Conservation (phyloP, 2,888 invertebrate genomes). For the Catocala fraxini region DNA sequence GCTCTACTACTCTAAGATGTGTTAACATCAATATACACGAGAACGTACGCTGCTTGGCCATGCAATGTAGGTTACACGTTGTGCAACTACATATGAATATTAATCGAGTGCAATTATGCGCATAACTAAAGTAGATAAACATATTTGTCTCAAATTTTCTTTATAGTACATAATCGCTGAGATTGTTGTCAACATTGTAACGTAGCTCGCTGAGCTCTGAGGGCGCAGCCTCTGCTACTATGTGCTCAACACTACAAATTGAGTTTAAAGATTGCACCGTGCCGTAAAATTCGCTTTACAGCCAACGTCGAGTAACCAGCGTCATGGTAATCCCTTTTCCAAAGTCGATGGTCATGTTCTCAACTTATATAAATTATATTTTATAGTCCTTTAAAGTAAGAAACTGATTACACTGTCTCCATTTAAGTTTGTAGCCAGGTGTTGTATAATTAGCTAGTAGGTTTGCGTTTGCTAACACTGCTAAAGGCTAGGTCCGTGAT, state of each 20-base stretch:
- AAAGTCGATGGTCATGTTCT: constrained; percentile 5
- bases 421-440: neutral
- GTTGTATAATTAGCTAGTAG: too few species aligned
- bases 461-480: too few species aligned
- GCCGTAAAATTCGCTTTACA: constrained; percentile 7
- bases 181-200: constrained; percentile 6
- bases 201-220: neutral
- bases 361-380: neutral
- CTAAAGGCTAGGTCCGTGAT: too few species aligned
- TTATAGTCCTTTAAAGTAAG: neutral
- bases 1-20: too few species aligned
- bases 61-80: too few species aligned
- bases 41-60: too few species aligned
- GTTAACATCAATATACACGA: too few species aligned
- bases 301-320: constrained; percentile 4
- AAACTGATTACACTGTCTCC: neutral
- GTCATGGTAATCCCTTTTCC: constrained; percentile 3
- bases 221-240: neutral
- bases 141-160: constrained; percentile 1
- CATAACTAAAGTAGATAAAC: neutral
- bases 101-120: too few species aligned
- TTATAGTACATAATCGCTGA: constrained; percentile 6
- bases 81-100: too few species aligned
- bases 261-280: constrained; percentile 15
- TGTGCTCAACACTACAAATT: constrained; percentile 9